These are phyloP conservation scores for Mungos mungo DNA, from an alignment of 2,113 vertebrate species.

Conservation along the genomic window DNA sequence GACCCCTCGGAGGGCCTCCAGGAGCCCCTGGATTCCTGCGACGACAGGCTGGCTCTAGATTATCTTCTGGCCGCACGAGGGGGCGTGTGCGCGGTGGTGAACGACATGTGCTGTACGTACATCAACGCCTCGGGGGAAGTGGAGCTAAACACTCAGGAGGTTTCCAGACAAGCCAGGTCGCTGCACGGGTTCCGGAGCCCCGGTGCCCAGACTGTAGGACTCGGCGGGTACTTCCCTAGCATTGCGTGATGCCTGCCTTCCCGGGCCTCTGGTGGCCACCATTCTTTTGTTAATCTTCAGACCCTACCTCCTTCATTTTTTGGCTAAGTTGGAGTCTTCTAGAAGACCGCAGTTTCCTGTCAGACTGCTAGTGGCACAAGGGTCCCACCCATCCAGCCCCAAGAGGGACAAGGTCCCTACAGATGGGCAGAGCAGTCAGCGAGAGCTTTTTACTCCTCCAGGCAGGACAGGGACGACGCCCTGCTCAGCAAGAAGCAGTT, in stretches of 20 bases:
- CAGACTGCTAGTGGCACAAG: background rate
- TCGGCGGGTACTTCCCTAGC: background rate
- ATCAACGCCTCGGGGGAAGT: background rate
- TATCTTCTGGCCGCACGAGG: background rate
- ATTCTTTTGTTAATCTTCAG: background rate
- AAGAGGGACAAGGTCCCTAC: background rate
- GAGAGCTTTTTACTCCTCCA: background rate
- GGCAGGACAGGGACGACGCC: background rate
- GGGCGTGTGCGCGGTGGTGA: background rate
- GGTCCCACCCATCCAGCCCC: background rate
- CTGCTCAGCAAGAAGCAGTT: background rate
- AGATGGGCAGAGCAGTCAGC: background rate
- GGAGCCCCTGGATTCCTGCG: background rate
- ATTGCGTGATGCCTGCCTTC: background rate
- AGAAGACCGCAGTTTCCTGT: background rate
- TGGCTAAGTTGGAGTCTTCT: background rate
- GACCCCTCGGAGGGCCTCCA: background rate
- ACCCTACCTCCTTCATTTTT: background rate
- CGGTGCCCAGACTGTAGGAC: background rate
- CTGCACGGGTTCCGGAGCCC: background rate
- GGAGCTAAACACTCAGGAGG: background rate
- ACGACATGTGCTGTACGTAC: background rate
- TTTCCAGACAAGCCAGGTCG: background rate
- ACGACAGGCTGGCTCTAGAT: background rate
- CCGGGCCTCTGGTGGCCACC: background rate